Evolutionary conservation across 2,113 vertebrate genomes (phyloP), one percentile per base, ranked within the genome.

Genomic region (Poeciliopsis prolifica): DNA sequence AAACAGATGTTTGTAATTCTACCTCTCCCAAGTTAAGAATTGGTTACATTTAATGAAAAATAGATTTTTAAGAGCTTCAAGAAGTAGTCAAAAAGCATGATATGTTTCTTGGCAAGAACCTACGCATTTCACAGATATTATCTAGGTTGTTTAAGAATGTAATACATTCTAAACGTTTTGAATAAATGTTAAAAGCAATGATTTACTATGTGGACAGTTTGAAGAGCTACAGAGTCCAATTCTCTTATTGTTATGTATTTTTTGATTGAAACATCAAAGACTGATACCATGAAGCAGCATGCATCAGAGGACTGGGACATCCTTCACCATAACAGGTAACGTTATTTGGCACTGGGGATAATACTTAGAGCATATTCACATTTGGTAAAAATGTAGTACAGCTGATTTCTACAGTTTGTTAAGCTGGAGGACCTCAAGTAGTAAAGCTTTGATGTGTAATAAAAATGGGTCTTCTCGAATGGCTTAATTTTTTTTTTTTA

Each of bases 241-340:
- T 1, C 9, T 48, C 66, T 64, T 0, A 26, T 51, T 12, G 30
- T 74, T 42, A 37, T 8, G 26, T 60, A 14, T 80, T 14, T 72
- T 14, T 61, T 19, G 33, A 33, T 7, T 5, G 9, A 26, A 62
- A 3, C 29, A 37, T 26, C n/a, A 40, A 3, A 74, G 28, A n/a
- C 29, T 61, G 63, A 28, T 29, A 15, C 54, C 22, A 5, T 54
- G 31, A 66, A 62, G 51, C 29, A 48, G 0, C 6, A 31, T 22
- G 54, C 8, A 69, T 71, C 9, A 7, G 5, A 35, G 54, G 15
- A 64, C 15, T 64, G 37, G 35, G 68, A 26, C 7, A 17, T 19
- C 48, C 8, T 70, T 22, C 1, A 19, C 24, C 3, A 29, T 28
- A 58, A 28, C 14, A 80, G 66, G 74, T 80, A 12, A 86, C 8